Evolutionary conservation across 2,113 vertebrate species (phyloP).

Genomic region (Emydocephalus ijimae): DNA sequence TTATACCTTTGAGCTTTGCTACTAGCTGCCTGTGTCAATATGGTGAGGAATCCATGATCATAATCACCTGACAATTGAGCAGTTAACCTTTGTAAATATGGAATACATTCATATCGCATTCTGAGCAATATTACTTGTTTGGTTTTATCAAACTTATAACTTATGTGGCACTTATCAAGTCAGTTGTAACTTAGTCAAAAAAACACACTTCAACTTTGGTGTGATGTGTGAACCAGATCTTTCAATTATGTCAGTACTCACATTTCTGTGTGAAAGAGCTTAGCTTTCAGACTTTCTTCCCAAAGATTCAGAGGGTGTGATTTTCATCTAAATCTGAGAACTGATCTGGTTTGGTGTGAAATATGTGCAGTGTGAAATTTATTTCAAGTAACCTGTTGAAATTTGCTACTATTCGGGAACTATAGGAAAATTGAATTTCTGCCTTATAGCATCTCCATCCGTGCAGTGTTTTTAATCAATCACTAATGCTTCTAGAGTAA

Average conservation of each 20-base stretch:
- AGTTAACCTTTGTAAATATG: not conserved
- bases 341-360: not conserved
- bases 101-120: not conserved
- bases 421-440: not conserved
- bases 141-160: not conserved
- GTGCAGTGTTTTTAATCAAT: not conserved
- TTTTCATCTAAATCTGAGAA: not conserved
- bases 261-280: not conserved
- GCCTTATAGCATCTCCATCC: not conserved
- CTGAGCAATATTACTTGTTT: not conserved
- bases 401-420: not conserved
- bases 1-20: not conserved
- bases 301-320: not conserved
- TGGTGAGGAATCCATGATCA: not conserved
- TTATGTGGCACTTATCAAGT: not conserved
- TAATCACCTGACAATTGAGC: not conserved
- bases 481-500: not conserved
- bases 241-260: not conserved
- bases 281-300: not conserved
- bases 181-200: not conserved
- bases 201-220: not conserved
- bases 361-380: not conserved
- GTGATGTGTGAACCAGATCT: not conserved
- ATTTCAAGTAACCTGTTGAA: not conserved
- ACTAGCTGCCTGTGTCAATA: not conserved